A percentile compares a stretch with the other conserved stretches of the same genome.
Evolutionary conservation across 2,797 vertebrate species (phyloP).

Genomic region (Malacoraja senta): DNA sequence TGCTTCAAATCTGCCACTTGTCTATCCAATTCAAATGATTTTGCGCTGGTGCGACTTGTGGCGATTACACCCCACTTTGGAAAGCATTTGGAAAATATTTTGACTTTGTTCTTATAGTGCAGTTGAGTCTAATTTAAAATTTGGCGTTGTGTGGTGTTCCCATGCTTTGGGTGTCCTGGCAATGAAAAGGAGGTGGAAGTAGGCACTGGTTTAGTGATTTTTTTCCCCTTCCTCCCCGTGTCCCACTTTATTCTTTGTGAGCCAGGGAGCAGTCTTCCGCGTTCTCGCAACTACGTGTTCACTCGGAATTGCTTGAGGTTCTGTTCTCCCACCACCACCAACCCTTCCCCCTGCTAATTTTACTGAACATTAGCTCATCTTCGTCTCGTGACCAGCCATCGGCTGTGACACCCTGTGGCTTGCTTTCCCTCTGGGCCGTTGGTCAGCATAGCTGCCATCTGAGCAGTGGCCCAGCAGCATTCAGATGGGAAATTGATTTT

Average conservation of each 20-base stretch:
- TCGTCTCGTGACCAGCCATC: too few relatives aligned
- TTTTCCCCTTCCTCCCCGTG: background rate
- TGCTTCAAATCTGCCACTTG: too few relatives aligned
- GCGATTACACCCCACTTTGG: too few relatives aligned
- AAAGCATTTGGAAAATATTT: background rate
- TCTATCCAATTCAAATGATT: background rate
- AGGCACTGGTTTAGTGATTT: background rate
- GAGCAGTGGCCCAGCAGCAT: too few relatives aligned
- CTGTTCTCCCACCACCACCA: background rate
- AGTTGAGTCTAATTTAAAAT: background rate
- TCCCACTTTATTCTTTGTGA: background rate
- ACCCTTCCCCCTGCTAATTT: background rate
- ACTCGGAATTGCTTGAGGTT: background rate
- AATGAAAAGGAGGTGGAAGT: background rate
- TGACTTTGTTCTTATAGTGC: background rate
- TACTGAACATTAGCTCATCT: too few relatives aligned
- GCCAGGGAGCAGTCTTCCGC: background rate
- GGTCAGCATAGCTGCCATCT: too few relatives aligned
- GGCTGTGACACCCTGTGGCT: background rate
- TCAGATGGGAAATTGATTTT: too few relatives aligned
- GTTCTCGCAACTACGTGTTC: background rate
- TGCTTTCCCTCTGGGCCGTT: background rate
- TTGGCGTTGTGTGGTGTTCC: background rate
- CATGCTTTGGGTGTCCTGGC: background rate
- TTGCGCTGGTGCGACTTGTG: background rate